Evolutionary conservation across 2,113 vertebrate species (phyloP).

Genomic region (Eptesicus fuscus): DNA sequence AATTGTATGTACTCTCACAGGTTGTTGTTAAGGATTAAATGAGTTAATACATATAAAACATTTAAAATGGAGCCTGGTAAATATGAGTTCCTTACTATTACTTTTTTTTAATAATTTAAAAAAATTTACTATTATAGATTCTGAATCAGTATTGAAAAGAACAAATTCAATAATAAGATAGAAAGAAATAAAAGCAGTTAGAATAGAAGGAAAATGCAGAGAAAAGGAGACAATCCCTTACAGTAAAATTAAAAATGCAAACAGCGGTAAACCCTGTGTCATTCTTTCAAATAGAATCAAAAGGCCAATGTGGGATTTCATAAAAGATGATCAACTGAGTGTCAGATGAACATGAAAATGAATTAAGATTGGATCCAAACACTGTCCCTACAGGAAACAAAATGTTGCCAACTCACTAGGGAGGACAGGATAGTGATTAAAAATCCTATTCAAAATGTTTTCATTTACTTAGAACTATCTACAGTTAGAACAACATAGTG

Average conservation of each 20-base stretch:
- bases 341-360: neutral
- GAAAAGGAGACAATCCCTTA: neutral
- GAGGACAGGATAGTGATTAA: neutral
- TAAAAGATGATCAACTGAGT: neutral
- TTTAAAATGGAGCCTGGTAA: neutral
- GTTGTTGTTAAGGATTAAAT: neutral
- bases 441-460: neutral
- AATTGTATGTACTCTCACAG: neutral
- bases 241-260: neutral
- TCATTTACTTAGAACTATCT: constrained; percentile 3
- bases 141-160: neutral
- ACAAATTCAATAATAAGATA: neutral
- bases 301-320: neutral
- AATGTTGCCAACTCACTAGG: neutral
- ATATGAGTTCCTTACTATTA: neutral
- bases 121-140: neutral
- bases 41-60: neutral
- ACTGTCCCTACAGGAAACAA: neutral
- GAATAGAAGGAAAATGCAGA: neutral
- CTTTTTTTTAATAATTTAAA: neutral
- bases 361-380: neutral
- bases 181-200: neutral
- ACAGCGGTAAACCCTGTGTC: neutral
- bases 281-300: constrained; percentile 5
- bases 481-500: neutral